A percentile compares a stretch with the other conserved stretches of the same genome.
Conservation (phyloP, 2,888 invertebrate genomes). For the Meteorus cinctellus region DNA sequence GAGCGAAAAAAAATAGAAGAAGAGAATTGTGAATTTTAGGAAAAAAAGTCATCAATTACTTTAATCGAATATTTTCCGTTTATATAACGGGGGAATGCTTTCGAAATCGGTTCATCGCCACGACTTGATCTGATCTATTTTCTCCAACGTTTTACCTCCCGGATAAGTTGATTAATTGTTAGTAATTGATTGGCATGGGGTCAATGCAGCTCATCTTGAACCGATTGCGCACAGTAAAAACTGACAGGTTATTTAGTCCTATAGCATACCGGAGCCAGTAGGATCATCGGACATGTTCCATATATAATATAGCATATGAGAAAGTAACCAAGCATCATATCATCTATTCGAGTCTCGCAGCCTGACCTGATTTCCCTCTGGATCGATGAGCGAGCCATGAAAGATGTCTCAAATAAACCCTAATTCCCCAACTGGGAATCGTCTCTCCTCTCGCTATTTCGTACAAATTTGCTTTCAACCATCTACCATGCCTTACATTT, state of each 20-base stretch:
- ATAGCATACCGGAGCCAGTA: neutral
- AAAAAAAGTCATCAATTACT: neutral
- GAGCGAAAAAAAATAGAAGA: neutral
- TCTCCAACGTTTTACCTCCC: neutral
- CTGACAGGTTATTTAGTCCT: neutral
- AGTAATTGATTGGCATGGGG: neutral
- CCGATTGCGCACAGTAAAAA: neutral
- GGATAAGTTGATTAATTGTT: neutral
- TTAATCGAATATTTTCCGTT: neutral
- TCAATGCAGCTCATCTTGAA: neutral
- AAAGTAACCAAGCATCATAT: slow-evolving; percentile 22
- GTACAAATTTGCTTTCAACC: neutral
- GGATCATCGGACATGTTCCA: neutral
- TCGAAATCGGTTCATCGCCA: neutral
- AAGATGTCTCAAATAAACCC: slow-evolving; percentile 21
- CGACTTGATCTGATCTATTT: neutral
- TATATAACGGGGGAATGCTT: neutral
- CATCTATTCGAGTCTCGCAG: slow-evolving; percentile 18
- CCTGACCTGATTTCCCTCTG: slow-evolving; percentile 34
- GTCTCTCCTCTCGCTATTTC: neutral
- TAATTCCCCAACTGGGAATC: slow-evolving; percentile 19
- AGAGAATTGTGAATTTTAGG: neutral
- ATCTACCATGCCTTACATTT: neutral
- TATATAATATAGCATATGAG: neutral
- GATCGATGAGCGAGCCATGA: slow-evolving; percentile 36